A percentile compares a stretch with the other conserved stretches of the same genome.
Evolutionary conservation across 2,888 invertebrate genomes (phyloP).

Genomic region (Trissoscelio sp.): DNA sequence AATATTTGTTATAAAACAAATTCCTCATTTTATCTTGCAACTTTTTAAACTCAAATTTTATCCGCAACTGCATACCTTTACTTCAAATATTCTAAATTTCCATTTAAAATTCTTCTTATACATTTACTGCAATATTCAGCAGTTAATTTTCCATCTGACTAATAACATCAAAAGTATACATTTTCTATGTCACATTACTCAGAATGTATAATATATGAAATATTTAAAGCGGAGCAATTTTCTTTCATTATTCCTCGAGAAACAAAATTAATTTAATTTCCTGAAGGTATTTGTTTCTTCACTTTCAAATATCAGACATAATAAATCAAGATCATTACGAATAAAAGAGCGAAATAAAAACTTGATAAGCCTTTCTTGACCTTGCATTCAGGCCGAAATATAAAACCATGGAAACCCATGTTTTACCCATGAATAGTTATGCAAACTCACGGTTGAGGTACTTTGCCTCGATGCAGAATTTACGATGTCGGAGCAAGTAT

Average conservation of each 20-base stretch:
- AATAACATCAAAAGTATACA: slow-evolving; percentile 7
- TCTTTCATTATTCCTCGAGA: not conserved
- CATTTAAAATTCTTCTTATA: no score
- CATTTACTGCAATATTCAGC: no score
- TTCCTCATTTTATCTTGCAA: no score
- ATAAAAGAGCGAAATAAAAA: not conserved
- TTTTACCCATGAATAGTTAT: slow-evolving; percentile 28
- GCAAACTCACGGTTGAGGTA: slow-evolving; percentile 25
- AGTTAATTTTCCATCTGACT: not conserved
- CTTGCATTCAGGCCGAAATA: not conserved
- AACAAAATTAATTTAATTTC: slow-evolving; percentile 21
- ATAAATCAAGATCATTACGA: slow-evolving; percentile 5
- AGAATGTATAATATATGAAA: slow-evolving; percentile 6
- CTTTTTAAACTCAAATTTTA: no score
- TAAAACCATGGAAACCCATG: slow-evolving; percentile 1
- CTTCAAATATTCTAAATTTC: no score
- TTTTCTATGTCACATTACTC: not conserved
- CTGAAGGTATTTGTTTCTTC: not conserved
- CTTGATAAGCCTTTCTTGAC: slow-evolving; percentile 7
- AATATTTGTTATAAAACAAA: no score
- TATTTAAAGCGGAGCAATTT: not conserved
- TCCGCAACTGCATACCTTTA: no score
- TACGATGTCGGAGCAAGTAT: slow-evolving; percentile 6
- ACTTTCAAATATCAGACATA: not conserved
- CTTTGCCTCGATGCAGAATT: slow-evolving; percentile 17